Evolutionary conservation across 2,113 vertebrate genomes (phyloP), one percentile per base, ranked within the genome.

Genomic region (Neotoma lepida): DNA sequence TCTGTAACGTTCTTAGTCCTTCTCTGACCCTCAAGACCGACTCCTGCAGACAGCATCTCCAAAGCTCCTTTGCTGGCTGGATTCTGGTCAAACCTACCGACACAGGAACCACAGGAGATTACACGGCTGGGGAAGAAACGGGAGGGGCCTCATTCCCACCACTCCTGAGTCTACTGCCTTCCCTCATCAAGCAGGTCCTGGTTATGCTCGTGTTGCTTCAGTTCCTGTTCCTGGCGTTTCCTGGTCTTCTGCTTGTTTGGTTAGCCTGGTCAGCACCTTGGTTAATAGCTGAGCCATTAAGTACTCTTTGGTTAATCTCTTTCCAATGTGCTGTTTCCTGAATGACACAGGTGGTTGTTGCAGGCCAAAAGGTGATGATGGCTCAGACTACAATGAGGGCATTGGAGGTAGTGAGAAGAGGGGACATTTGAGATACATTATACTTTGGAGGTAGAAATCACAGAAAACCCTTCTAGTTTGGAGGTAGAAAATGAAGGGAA

Each of bases 191-290:
- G 33, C 6, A 28, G 18, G 33, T 77, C 35, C 64, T 92, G n/a
- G 9, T 49, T 81, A 15, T 41, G 33, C 22, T 44, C 85, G 10
- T 85, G 10, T 85, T 74, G 46, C 33, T 88, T 33, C 12, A 66
- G 10, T 51, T 88, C 33, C 41, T 61, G 26, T 51, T 58, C 10
- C 18, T 76, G 26, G 41, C 41, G 26, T 41, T 86, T 58, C 44
- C 77, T 87, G 26, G 89, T 91, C 35, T 90, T 70, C 71, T 73
- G 74, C 6, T 92, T 64, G 54, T 90, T 96, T 80, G 56, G 26
- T 85, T 90, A 85, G 63, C 30, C 68, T 10, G 95, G 30, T 39
- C n/a, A 51, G 56, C 18, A 46, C 22, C n/a, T 84, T 90, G 41
- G 20, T n/a, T 89, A 89, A 94, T 71, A 86, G 54, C 20, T 39